These are phyloP conservation scores for Uria aalge DNA, from an alignment of 2,113 vertebrate species.

Conservation along the genomic window DNA sequence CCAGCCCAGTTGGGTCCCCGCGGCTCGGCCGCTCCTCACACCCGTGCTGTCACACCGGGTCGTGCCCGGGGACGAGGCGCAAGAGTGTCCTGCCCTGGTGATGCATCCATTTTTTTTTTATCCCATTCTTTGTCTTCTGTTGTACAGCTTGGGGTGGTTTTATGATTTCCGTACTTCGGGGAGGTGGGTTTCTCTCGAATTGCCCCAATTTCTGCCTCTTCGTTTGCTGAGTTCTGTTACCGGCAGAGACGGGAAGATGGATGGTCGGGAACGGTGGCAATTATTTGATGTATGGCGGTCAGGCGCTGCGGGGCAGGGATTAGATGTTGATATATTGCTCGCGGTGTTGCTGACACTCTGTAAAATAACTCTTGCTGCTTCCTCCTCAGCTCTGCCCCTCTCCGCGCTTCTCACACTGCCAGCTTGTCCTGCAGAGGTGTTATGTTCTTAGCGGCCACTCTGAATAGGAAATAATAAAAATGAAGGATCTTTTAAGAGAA, in stretches of 20 bases:
- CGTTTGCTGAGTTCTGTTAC: rapidly evolving
- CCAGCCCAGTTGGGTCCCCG: neutral
- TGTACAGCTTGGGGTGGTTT: rapidly evolving
- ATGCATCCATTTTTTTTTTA: neutral
- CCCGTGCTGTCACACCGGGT: neutral
- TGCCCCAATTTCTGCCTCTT: rapidly evolving
- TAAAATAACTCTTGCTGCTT: neutral
- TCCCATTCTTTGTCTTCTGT: neutral
- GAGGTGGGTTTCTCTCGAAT: neutral
- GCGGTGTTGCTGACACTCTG: neutral
- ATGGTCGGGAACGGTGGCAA: neutral
- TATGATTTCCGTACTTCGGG: rapidly evolving
- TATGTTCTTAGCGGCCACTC: neutral
- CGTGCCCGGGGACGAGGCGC: neutral
- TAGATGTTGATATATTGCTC: rapidly evolving
- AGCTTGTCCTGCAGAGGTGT: neutral
- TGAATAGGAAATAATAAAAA: neutral
- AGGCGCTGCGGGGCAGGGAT: neutral
- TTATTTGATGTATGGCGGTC: neutral
- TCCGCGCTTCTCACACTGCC: rapidly evolving
- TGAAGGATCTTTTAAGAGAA: neutral
- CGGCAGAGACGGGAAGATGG: neutral
- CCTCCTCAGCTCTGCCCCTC: neutral
- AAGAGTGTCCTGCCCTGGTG: neutral
- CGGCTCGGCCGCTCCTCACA: neutral